phyloP scores from a whole-genome alignment of 1,140 invertebrate genomes.

The Condylostylus longicornis region DNA sequence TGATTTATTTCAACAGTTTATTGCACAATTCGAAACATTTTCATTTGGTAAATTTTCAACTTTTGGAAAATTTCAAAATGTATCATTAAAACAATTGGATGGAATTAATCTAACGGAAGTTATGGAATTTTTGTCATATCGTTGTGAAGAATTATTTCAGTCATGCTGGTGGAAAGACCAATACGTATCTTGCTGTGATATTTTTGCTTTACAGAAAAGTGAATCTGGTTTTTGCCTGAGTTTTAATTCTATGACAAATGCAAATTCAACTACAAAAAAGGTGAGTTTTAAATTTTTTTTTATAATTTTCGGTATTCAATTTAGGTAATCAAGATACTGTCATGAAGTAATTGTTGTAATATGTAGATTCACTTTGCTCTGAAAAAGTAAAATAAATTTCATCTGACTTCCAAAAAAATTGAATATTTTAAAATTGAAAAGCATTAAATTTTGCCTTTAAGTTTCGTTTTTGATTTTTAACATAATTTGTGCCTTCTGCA shows the following conservation, averaged over 20 bases:
- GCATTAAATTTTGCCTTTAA: too few species aligned
- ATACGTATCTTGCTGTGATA: conserved; percentile 22
- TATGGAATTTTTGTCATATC: conserved; percentile 23
- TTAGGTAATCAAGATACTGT: too few species aligned
- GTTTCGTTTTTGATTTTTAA: too few species aligned
- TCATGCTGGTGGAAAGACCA: conserved; percentile 21
- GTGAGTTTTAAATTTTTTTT: background rate
- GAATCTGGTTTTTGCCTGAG: conserved; percentile 39
- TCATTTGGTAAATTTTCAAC: conserved; percentile 21
- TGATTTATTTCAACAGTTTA: conserved; percentile 5
- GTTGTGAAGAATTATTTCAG: conserved; percentile 21
- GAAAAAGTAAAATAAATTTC: too few species aligned
- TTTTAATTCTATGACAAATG: conserved; percentile 37
- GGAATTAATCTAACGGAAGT: conserved; percentile 23
- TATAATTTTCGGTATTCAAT: background rate
- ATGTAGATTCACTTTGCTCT: too few species aligned
- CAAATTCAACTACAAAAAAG: conserved; percentile 9
- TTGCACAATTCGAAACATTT: conserved; percentile 14
- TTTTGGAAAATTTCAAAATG: conserved; percentile 15
- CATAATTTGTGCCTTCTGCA: too few species aligned
- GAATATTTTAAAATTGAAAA: too few species aligned
- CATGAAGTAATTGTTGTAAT: too few species aligned
- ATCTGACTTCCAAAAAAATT: too few species aligned
- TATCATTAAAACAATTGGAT: conserved; percentile 13
- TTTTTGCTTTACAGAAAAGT: conserved; percentile 28